Conservation (phyloP, 2,113 vertebrate genomes). For the Chlamydotis undulata region DNA sequence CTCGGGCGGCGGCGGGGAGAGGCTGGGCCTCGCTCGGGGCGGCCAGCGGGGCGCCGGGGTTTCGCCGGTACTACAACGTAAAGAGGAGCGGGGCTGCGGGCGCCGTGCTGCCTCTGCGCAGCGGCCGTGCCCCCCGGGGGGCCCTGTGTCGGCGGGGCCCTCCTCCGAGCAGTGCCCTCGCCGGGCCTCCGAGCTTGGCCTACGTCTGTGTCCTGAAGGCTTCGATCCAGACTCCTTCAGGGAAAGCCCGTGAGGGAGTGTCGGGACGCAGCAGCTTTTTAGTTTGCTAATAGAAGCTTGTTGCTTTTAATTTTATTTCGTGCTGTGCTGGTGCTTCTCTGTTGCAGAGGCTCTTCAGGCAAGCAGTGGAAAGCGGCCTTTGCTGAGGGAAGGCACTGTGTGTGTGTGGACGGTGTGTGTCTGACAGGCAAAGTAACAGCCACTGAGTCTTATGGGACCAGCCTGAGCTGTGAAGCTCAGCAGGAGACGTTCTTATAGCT, state of each 20-base stretch:
- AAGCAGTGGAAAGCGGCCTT: not conserved
- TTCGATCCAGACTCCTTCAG: not conserved
- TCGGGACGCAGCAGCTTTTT: not conserved
- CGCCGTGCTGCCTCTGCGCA: not conserved
- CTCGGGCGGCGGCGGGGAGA: too few relatives aligned
- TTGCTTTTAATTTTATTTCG: not conserved
- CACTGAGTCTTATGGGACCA: not conserved
- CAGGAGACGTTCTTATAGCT: not conserved
- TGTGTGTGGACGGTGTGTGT: rapidly evolving
- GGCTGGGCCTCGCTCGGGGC: not conserved
- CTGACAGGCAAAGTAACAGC: not conserved
- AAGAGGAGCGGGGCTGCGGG: not conserved
- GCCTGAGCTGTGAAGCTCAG: not conserved
- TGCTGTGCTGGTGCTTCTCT: not conserved
- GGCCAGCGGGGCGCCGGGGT: too few relatives aligned
- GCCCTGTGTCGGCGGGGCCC: not conserved
- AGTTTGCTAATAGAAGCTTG: not conserved
- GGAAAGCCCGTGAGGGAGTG: rapidly evolving
- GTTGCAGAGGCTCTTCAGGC: not conserved
- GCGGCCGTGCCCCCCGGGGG: not conserved
- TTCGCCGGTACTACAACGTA: rapidly evolving
- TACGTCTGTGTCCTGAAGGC: rapidly evolving
- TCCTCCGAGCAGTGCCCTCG: not conserved
- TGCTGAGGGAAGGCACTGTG: not conserved
- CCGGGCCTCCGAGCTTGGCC: not conserved